Percentiles rank a stretch among this genome's conserved stretches.
phyloP scores from a whole-genome alignment of 2,797 vertebrate genomes.

The Vipera ursinii region DNA sequence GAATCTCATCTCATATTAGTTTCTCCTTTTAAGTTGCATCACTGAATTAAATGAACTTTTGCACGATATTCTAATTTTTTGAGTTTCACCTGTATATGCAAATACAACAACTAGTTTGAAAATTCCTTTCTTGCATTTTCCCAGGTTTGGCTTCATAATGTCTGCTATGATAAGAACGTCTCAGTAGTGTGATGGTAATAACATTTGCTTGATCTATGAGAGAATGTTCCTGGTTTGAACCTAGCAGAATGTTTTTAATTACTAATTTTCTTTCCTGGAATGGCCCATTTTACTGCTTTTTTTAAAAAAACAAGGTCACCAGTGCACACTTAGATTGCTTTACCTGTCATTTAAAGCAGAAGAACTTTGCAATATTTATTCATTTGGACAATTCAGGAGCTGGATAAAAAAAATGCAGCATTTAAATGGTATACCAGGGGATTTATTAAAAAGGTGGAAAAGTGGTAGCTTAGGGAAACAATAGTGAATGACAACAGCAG shows the following conservation, averaged over 20 bases:
- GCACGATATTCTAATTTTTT: too few relatives aligned
- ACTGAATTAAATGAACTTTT: too few relatives aligned
- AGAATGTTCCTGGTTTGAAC: neutral
- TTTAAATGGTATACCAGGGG: neutral
- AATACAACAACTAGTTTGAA: neutral
- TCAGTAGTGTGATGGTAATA: neutral
- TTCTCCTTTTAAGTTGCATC: too few relatives aligned
- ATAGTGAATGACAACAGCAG: neutral
- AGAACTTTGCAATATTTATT: neutral
- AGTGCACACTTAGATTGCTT: neutral
- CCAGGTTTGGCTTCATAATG: neutral
- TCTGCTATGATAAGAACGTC: neutral
- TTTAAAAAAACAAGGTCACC: neutral
- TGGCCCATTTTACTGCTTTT: neutral
- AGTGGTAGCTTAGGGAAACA: neutral
- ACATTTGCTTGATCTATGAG: neutral
- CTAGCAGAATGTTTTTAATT: neutral
- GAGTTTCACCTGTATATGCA: neutral
- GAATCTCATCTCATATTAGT: too few relatives aligned
- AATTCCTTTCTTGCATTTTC: neutral
- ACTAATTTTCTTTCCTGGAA: neutral
- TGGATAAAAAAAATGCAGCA: neutral
- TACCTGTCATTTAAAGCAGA: neutral
- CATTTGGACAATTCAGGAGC: neutral
- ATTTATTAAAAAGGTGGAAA: neutral